Conservation (phyloP, 1,140 invertebrate species). For the Saccostrea cuccullata region DNA sequence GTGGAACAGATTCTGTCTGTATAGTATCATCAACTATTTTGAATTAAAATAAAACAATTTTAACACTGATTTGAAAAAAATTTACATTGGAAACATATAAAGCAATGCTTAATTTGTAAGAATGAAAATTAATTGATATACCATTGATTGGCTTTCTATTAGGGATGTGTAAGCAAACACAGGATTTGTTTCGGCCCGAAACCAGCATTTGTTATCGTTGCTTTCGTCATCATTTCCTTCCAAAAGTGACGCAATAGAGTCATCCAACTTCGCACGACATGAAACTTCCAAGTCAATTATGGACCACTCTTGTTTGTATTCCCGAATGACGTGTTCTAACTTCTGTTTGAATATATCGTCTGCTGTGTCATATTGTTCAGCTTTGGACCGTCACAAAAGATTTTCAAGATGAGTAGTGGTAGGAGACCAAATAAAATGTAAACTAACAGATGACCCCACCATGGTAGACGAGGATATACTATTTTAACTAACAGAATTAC, state of each 20-base stretch:
- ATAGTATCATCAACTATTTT: slow-evolving; percentile 26
- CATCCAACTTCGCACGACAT: background rate
- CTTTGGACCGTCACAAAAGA: background rate
- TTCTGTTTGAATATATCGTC: slow-evolving; percentile 27
- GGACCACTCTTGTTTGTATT: slow-evolving; percentile 2
- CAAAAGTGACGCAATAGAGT: background rate
- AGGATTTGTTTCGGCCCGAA: background rate
- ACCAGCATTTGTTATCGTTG: background rate
- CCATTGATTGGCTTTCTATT: background rate
- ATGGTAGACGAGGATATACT: background rate
- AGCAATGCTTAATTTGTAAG: background rate
- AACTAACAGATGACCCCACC: slow-evolving; percentile 7
- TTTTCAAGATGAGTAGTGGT: background rate
- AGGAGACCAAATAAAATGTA: background rate
- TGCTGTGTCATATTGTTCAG: background rate
- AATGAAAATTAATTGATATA: background rate
- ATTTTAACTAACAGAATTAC: background rate
- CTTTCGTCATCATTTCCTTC: background rate
- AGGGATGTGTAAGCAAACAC: slow-evolving; percentile 17
- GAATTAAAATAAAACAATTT: background rate
- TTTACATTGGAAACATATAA: no score
- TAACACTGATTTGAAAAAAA: no score
- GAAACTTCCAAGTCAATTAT: background rate
- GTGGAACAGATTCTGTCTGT: slow-evolving; percentile 20
- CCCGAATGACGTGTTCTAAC: slow-evolving; percentile 1